phyloP scores from a whole-genome alignment of 2,888 invertebrate species.

The Orchestes rusci region DNA sequence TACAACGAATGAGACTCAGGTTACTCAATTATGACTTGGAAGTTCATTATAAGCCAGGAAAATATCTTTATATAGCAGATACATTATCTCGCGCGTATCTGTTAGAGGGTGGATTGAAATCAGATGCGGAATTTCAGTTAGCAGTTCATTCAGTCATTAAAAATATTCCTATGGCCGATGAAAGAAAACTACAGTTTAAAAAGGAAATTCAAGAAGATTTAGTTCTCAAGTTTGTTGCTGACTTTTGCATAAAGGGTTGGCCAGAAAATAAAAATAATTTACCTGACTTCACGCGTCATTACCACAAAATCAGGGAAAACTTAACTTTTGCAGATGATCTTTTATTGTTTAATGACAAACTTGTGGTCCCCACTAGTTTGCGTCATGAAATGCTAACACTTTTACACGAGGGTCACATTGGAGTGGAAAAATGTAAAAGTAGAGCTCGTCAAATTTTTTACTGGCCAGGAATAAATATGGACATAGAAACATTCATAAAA shows the following conservation, averaged over 20 bases:
- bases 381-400: constrained; percentile 21
- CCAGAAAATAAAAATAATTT: constrained; percentile 16
- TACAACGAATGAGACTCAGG: constrained; percentile 32
- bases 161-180: constrained; percentile 25
- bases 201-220: constrained; percentile 18
- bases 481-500: constrained; percentile 7
- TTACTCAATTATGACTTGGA: constrained; percentile 29
- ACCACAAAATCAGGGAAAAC: constrained; percentile 20
- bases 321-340: constrained; percentile 14
- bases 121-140: constrained; percentile 18
- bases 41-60: constrained; percentile 30
- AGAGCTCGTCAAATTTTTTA: constrained; percentile 27
- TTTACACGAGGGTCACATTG: constrained; percentile 27
- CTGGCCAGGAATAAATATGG: constrained; percentile 23
- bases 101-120: constrained; percentile 6
- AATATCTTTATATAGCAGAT: constrained; percentile 28
- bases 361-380: constrained; percentile 17
- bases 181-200: constrained; percentile 21
- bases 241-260: constrained; percentile 20
- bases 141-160: constrained; percentile 22
- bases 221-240: constrained; percentile 14
- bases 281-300: constrained; percentile 13
- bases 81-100: constrained; percentile 25
- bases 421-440: constrained; percentile 27
- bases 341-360: constrained; percentile 15